Conservation (phyloP, 2,113 vertebrate genomes). For the Felis catus region F.catus_Fca126_mat1.0 CM031417.1:143646001-143646500, state of each 20-base stretch:
- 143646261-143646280: neutral
- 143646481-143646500: neutral
- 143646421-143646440: accelerated
- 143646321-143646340: accelerated
- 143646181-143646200: neutral
- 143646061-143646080: neutral
- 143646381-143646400: accelerated
- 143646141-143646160: neutral
- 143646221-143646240: no score
- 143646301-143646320: neutral
- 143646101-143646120: neutral
- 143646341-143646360: accelerated
- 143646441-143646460: no score
- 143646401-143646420: neutral
- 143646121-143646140: neutral
- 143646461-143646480: neutral
- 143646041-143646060: neutral
- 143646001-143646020: neutral
- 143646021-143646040: neutral
- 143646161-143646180: neutral
- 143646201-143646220: accelerated
- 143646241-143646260: neutral
- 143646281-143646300: no score
- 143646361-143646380: accelerated
- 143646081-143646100: neutral